phyloP scores from a whole-genome alignment of 1,140 invertebrate species.

The Drosophila simulans region DNA sequence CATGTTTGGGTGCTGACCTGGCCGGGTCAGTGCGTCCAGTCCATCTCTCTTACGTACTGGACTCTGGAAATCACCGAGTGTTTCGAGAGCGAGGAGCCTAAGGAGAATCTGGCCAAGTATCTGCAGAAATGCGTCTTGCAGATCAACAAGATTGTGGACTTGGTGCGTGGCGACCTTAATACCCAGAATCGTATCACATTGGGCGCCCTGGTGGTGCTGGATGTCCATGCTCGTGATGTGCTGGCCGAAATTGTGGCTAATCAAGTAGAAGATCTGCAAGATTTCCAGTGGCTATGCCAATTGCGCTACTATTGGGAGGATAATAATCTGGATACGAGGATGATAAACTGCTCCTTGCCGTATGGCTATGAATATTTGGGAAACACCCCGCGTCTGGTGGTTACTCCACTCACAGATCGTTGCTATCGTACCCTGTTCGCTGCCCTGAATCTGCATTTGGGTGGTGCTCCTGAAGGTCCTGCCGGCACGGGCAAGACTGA shows the following conservation, averaged over 20 bases:
- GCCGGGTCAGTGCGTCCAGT: constrained; percentile 95
- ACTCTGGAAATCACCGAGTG: constrained; percentile 93
- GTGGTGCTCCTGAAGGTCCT: constrained; percentile 96
- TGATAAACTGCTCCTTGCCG: constrained; percentile 95
- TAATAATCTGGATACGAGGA: constrained; percentile 90
- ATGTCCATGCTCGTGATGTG: constrained; percentile 96
- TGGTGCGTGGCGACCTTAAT: constrained; percentile 94
- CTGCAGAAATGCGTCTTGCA: constrained; percentile 88
- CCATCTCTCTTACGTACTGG: constrained; percentile 95
- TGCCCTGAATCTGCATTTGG: constrained; percentile 93
- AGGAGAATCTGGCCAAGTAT: constrained; percentile 85
- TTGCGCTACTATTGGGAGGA: constrained; percentile 98
- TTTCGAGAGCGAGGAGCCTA: constrained; percentile 86
- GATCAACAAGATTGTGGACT: constrained; percentile 92
- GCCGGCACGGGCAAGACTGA: constrained; percentile 98
- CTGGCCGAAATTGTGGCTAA: constrained; percentile 89
- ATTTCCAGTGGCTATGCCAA: constrained; percentile 97
- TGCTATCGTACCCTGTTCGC: constrained; percentile 97
- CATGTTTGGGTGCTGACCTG: constrained; percentile 94
- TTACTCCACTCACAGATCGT: constrained; percentile 95
- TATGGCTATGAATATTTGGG: constrained; percentile 99
- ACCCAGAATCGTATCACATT: constrained; percentile 95
- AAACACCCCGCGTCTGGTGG: constrained; percentile 94
- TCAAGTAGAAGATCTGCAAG: constrained; percentile 88
- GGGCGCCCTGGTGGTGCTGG: constrained; percentile 94